Conservation (phyloP, 2,113 vertebrate species). For the Oceanites oceanicus region DNA sequence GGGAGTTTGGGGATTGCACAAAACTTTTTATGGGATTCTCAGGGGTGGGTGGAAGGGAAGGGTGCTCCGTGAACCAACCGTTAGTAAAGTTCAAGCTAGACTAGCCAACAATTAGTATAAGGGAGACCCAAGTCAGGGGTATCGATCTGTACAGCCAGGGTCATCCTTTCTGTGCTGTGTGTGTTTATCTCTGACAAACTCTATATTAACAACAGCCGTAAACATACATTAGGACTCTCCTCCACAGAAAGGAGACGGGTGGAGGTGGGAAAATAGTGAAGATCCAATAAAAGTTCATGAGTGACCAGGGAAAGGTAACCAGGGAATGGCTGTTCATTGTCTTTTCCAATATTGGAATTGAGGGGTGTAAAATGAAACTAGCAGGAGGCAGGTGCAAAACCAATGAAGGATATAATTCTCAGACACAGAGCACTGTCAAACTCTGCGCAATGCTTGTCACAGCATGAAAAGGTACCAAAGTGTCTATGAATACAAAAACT, state of each 20-base stretch:
- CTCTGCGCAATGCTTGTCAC: accelerated
- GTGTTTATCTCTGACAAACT: not conserved
- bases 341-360: not conserved
- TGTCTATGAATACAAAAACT: not conserved
- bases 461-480: not conserved
- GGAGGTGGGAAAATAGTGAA: not conserved
- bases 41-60: not conserved
- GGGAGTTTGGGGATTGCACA: not conserved
- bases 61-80: not conserved
- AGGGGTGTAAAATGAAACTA: not conserved
- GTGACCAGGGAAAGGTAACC: not conserved
- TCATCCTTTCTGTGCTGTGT: not conserved
- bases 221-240: not conserved
- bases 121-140: not conserved
- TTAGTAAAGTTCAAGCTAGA: not conserved
- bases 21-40: not conserved
- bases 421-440: not conserved
- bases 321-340: not conserved
- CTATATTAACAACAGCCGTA: not conserved
- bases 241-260: not conserved
- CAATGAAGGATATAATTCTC: not conserved
- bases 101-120: not conserved
- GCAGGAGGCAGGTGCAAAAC: not conserved
- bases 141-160: not conserved
- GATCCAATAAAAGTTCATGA: not conserved